phyloP scores from a whole-genome alignment of 2,113 vertebrate species.

The Misgurnus anguillicaudatus region DNA sequence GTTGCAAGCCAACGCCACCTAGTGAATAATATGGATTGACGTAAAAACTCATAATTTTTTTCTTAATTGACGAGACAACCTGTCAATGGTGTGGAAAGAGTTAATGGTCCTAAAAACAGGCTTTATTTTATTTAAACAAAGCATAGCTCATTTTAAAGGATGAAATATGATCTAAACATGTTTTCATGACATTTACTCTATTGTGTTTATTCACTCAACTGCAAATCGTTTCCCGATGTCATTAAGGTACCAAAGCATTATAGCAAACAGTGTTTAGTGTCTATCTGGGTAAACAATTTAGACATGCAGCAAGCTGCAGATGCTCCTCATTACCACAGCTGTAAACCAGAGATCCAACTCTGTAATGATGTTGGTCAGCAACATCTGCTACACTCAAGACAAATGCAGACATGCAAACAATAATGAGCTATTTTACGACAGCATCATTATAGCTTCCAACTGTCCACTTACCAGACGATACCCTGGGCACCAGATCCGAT shows the following conservation, averaged over 20 bases:
- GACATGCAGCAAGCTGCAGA: neutral
- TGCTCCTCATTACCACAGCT: neutral
- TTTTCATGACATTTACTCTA: too few species aligned
- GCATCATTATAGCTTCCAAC: constrained; percentile 4
- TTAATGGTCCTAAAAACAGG: too few species aligned
- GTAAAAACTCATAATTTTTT: too few species aligned
- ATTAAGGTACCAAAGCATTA: neutral
- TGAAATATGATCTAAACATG: too few species aligned
- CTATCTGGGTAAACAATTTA: constrained; percentile 7
- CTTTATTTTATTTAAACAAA: too few species aligned
- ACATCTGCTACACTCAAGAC: neutral
- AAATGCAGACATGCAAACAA: constrained; percentile 13
- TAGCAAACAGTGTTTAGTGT: constrained; percentile 3
- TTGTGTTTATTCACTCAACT: too few species aligned
- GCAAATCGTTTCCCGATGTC: neutral
- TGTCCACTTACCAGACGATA: constrained; percentile 91
- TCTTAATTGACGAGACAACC: too few species aligned
- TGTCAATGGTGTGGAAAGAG: too few species aligned
- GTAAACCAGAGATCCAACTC: constrained; percentile 7
- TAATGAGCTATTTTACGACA: constrained; percentile 23
- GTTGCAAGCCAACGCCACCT: too few species aligned
- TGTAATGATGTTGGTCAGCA: constrained; percentile 8
- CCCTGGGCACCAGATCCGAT: constrained; percentile 96
- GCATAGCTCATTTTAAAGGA: too few species aligned
- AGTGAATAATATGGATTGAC: too few species aligned